Conservation (phyloP, 1,140 invertebrate species). For the Drosophila murphyi region DNA sequence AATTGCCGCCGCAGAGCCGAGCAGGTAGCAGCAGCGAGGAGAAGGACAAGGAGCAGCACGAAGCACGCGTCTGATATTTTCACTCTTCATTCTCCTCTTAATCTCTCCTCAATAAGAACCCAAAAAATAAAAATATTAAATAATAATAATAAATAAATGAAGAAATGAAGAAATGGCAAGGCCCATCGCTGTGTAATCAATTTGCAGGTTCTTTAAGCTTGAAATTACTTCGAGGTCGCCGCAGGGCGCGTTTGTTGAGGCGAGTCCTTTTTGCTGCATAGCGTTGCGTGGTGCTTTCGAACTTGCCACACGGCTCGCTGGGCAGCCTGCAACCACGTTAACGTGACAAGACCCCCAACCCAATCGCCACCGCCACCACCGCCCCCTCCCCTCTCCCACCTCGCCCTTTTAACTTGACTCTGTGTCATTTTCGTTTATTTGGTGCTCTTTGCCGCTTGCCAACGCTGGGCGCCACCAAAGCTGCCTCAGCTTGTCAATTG, state of each 20-base stretch:
- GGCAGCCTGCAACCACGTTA: slow-evolving; percentile 32
- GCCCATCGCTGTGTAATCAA: slow-evolving; percentile 54
- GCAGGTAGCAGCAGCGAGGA: slow-evolving; percentile 19
- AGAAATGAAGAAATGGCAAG: neutral
- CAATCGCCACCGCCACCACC: neutral
- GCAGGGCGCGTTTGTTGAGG: slow-evolving; percentile 30
- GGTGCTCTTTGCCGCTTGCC: slow-evolving; percentile 35
- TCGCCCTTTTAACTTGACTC: neutral
- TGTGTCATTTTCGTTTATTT: slow-evolving; percentile 43
- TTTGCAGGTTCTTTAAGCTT: slow-evolving; percentile 71
- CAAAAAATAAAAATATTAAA: slow-evolving; percentile 33
- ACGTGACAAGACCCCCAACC: neutral
- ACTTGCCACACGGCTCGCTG: slow-evolving; percentile 62
- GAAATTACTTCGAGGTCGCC: slow-evolving; percentile 66
- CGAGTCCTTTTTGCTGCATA: slow-evolving; percentile 45
- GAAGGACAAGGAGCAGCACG: neutral
- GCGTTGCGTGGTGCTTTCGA: slow-evolving; percentile 38
- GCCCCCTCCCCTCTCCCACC: neutral
- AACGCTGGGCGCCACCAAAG: slow-evolving; percentile 20
- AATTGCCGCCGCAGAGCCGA: slow-evolving; percentile 36
- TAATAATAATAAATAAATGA: slow-evolving; percentile 30
- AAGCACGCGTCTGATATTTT: slow-evolving; percentile 41
- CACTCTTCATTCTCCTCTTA: slow-evolving; percentile 9
- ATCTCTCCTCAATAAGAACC: neutral
- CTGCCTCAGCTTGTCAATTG: slow-evolving; percentile 76